These are phyloP conservation scores for Gymnoscopelus microlampas DNA, from an alignment of 2,797 vertebrate genomes.

Conservation along the genomic window DNA sequence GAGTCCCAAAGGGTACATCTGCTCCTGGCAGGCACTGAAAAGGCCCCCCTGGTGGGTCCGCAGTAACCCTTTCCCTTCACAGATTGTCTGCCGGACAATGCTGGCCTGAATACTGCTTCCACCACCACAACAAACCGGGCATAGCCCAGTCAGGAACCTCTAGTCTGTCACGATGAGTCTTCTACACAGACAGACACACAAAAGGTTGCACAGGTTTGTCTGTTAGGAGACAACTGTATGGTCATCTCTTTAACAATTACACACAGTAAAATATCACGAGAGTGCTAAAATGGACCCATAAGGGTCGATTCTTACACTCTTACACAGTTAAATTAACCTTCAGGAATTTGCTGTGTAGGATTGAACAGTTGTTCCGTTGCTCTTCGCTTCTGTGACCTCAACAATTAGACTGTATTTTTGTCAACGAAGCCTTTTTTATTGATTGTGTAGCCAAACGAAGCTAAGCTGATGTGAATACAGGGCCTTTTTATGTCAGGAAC, in stretches of 20 bases:
- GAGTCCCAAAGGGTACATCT: conserved; percentile 73
- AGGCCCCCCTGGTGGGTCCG: conserved; percentile 45
- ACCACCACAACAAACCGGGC: conserved; percentile 25
- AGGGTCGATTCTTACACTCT: too few relatives aligned
- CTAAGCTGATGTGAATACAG: neutral
- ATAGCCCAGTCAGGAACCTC: conserved; percentile 9
- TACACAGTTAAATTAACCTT: too few relatives aligned
- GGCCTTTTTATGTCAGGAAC: neutral
- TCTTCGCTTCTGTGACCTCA: neutral
- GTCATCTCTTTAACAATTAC: too few relatives aligned
- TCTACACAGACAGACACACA: neutral
- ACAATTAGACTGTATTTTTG: neutral
- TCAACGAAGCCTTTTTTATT: neutral
- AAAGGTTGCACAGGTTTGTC: neutral
- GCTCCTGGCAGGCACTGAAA: conserved; percentile 58
- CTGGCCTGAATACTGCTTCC: conserved; percentile 5
- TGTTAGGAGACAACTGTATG: neutral
- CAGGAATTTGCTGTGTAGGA: too few relatives aligned
- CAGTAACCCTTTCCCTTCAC: conserved; percentile 19
- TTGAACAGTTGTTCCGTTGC: too few relatives aligned
- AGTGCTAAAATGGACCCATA: too few relatives aligned
- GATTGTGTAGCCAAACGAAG: neutral
- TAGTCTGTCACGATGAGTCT: conserved; percentile 3
- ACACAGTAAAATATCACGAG: too few relatives aligned
- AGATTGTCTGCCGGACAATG: neutral